Base-by-base conservation (phyloP, 1,140 invertebrate species). In the Drosophila trapezifrons region DNA sequence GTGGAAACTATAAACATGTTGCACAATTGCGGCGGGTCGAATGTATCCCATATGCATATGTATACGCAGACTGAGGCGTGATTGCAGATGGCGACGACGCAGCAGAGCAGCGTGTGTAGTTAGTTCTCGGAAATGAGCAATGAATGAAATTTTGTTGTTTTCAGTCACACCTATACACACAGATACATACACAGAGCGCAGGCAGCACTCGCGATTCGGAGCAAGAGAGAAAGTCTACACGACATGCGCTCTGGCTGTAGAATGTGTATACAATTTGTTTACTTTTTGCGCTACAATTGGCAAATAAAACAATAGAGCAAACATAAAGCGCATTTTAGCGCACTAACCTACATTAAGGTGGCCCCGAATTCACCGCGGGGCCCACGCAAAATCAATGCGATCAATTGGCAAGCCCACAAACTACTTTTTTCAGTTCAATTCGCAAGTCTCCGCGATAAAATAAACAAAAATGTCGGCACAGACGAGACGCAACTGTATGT, bases 181-280 rank as follows among this genome's bases (percentile, higher is more conserved):
- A 43, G 47, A 46, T 37, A 25, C 62, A 32, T 38, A 52, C 52
- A 42, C 29, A 40, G 38, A 20, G 52, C 62, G 32, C 38, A 45
- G 27, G 17, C 54, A 29, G 29, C 64, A 25, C 35, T 37, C 18
- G 65, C 65, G 42, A 69, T 66, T 69, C 37, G 37, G 76, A 84
- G 66, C 80, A 80, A 78, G 81, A 86, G 81, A 85, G 81, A 85
- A 85, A 85, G 81, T 85, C 80, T 84, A 84, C 81, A 85, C 69
- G 69, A 71, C 69, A 71, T 72, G 69, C 69, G 69, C 69, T 47
- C 52, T 72, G 65, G 27, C 45, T 17, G 17, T 29, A 54, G 51
- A 43, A 54, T 70, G 66, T 71, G 52, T 72, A 72, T 47, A 72
- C 66, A 72, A 72, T 72, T 72, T 72, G 69, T 71, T 72, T 72